Conservation (phyloP, 2,113 vertebrate species). For the Spea bombifrons region DNA sequence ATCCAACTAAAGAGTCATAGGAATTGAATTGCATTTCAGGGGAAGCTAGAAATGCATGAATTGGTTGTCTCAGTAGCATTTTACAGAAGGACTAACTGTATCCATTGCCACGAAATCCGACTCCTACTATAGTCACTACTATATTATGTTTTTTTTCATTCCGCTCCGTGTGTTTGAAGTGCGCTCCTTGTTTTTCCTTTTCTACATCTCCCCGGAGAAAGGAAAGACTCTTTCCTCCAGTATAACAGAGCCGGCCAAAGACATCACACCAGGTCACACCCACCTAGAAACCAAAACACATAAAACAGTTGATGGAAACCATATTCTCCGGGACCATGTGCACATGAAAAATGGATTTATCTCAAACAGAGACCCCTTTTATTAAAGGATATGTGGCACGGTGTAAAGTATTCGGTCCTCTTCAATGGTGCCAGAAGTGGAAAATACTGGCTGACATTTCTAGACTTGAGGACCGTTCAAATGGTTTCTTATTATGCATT, state of each 20-base stretch:
- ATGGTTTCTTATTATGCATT: slow-evolving; percentile 2
- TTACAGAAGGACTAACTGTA: background rate
- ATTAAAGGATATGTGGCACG: slow-evolving; percentile 11
- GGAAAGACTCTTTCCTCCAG: slow-evolving; percentile 41
- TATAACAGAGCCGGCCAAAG: slow-evolving; percentile 12
- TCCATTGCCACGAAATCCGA: background rate
- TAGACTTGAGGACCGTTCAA: slow-evolving; percentile 5
- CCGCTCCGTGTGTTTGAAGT: slow-evolving; percentile 23
- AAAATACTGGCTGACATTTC: slow-evolving; percentile 9
- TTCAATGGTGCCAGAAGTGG: background rate
- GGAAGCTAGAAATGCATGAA: too few species aligned
- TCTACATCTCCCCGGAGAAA: slow-evolving; percentile 36
- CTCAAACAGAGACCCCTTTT: slow-evolving; percentile 23
- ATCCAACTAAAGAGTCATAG: too few species aligned
- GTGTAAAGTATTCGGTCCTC: slow-evolving; percentile 1
- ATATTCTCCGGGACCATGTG: slow-evolving; percentile 15
- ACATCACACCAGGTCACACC: slow-evolving; percentile 39
- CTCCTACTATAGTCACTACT: background rate
- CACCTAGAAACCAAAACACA: slow-evolving; percentile 48
- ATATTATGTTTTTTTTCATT: slow-evolving; percentile 16
- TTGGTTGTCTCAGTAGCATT: too few species aligned
- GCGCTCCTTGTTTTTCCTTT: slow-evolving; percentile 31
- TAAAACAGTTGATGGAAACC: slow-evolving; percentile 34
- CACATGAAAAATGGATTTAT: slow-evolving; percentile 15
- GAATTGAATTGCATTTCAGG: too few species aligned